Evolutionary conservation across 2,113 vertebrate species (phyloP), one percentile per base, ranked within the genome.

Genomic region (Hydrochoerus hydrochaeris): DNA sequence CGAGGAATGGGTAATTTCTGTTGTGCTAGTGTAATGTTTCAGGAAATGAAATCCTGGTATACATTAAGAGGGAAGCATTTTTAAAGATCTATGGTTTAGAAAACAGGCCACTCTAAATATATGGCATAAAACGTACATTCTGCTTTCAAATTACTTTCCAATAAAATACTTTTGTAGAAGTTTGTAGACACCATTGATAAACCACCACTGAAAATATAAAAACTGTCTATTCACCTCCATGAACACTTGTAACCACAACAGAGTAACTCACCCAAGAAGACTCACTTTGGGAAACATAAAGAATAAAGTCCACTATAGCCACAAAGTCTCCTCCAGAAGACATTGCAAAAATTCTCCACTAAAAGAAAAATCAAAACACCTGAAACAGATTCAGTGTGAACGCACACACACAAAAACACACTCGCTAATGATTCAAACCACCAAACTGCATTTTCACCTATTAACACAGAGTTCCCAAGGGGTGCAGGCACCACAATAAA

Each of bases 361-460:
- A 73, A 82, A 88, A 46, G 83, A 46, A 93, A n/a, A 69, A 75
- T 65, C 26, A 63, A 30, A 91, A 96, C 26, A 93, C 80, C 26
- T 41, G 14, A 35, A n/a, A 93, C 2, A 93, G 82, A 85, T 24
- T 85, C 63, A 63, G 63, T n/a, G 0, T 46, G 26, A 22, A 67
- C 63, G 73, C 65, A 69, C 75, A 82, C 71, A 90, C 52, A 93
- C 65, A 38, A 85, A 75, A 28, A 49, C 4, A 30, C 1, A 32
- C 46, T 35, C 58, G 32, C 44, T 52, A 28, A 54, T 22, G 83
- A 78, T 26, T 65, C 78, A 46, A 65, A 10, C 60, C 75, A 49
- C 46, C 38, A 65, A 90, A 12, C 77, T 81, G 49, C 6, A 10
- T 57, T 69, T 88, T 88, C 30, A 85, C 19, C 58, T 60, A 38